These are phyloP conservation scores for Tenthredo mesomela DNA, from an alignment of 2,888 invertebrate genomes.

Conservation along the genomic window DNA sequence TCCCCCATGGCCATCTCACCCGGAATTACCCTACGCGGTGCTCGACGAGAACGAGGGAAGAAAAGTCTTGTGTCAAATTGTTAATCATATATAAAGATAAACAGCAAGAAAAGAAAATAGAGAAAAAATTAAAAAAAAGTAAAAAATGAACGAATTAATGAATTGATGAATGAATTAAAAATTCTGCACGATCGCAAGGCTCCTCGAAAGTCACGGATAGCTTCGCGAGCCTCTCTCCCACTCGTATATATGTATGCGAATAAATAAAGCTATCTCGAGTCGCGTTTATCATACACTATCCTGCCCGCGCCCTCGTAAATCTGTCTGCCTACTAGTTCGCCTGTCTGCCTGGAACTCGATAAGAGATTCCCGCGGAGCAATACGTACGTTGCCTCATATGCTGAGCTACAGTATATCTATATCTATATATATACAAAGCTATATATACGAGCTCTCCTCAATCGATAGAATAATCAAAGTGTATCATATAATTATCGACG, in stretches of 20 bases:
- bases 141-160: no score
- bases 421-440: background rate
- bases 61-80: background rate
- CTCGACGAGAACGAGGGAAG: background rate
- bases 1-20: no score
- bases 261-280: constrained; percentile 83
- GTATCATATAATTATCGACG: background rate
- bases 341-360: constrained; percentile 72
- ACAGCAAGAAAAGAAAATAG: no score
- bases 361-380: constrained; percentile 60
- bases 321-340: constrained; percentile 73
- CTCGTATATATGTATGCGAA: constrained; percentile 76
- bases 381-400: background rate
- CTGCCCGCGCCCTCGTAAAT: constrained; percentile 80
- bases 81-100: no score
- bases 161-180: background rate
- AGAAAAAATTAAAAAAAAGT: no score
- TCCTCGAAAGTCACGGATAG: background rate
- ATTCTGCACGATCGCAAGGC: background rate
- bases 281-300: constrained; percentile 82
- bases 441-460: background rate
- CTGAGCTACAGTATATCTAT: background rate
- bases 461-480: background rate
- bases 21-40: no score
- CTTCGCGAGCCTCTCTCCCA: background rate